These are phyloP conservation scores for Dione juno DNA, from an alignment of 2,888 invertebrate species.

Conservation along the genomic window DNA sequence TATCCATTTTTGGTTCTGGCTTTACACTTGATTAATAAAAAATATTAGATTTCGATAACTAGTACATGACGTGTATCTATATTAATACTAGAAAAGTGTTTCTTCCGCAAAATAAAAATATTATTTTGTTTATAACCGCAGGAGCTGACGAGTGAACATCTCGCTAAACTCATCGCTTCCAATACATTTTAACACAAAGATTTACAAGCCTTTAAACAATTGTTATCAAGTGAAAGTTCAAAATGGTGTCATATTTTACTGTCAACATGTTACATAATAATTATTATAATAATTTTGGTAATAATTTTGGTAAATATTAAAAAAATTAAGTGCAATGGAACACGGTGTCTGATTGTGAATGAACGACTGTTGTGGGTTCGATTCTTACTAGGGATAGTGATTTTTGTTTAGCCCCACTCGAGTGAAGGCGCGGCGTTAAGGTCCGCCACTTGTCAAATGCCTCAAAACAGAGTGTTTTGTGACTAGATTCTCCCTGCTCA, in stretches of 20 bases:
- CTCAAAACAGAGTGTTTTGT: too few species aligned
- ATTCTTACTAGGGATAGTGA: neutral
- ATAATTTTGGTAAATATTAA: neutral
- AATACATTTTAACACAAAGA: neutral
- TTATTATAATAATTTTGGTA: neutral
- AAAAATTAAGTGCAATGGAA: too few species aligned
- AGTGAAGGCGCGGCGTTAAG: neutral
- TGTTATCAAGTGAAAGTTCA: slow-evolving; percentile 1
- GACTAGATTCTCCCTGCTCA: too few species aligned
- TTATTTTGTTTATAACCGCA: too few species aligned
- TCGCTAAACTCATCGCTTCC: slow-evolving; percentile 24
- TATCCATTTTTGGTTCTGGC: too few species aligned
- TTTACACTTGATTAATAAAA: too few species aligned
- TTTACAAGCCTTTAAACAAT: neutral
- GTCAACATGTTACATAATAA: neutral
- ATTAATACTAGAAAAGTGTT: too few species aligned
- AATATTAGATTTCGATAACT: too few species aligned
- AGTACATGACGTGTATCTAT: too few species aligned
- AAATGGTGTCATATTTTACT: slow-evolving; percentile 9
- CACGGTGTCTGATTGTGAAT: neutral
- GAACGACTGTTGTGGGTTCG: neutral
- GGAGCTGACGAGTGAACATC: too few species aligned
- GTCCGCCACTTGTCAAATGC: neutral
- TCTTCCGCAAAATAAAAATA: too few species aligned
- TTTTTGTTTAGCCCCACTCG: neutral